These are phyloP conservation scores for Catocala fraxini DNA, from an alignment of 2,888 invertebrate species.

Conservation along the genomic window DNA sequence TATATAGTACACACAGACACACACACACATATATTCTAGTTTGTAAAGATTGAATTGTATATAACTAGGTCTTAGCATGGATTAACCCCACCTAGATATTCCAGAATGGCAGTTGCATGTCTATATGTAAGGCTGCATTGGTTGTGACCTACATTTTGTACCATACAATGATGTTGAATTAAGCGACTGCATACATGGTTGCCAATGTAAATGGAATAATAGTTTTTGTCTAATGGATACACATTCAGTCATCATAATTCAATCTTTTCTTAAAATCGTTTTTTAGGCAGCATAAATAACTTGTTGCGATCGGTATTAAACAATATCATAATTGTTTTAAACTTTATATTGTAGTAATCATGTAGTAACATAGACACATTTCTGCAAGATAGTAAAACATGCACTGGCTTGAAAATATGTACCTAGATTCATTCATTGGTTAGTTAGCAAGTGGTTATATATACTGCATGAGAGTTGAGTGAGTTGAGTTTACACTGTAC, in stretches of 20 bases:
- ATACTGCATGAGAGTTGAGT: constrained; percentile 15
- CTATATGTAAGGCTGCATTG: constrained; percentile 24
- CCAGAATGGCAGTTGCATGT: constrained; percentile 20
- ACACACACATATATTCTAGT: too few species aligned
- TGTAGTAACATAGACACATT: too few species aligned
- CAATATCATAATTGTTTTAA: too few species aligned
- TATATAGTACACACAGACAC: too few species aligned
- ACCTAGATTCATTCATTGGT: constrained; percentile 1
- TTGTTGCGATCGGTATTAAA: too few species aligned
- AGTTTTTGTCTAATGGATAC: neutral
- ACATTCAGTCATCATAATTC: too few species aligned
- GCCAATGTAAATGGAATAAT: constrained; percentile 39
- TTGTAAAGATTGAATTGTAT: too few species aligned
- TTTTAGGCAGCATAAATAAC: too few species aligned
- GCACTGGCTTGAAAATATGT: neutral
- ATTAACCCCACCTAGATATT: constrained; percentile 15
- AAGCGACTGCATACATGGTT: constrained; percentile 39
- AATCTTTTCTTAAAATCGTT: too few species aligned
- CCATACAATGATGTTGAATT: constrained; percentile 38
- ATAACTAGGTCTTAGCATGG: constrained; percentile 10
- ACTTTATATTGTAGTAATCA: too few species aligned
- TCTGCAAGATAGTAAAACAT: too few species aligned
- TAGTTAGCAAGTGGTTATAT: constrained; percentile 8
- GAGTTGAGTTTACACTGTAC: constrained; percentile 24
- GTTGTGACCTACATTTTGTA: constrained; percentile 44